phyloP scores from a whole-genome alignment of 92 coral and sea anemone genomes.

The Umimayanthus chanpuru region DNA sequence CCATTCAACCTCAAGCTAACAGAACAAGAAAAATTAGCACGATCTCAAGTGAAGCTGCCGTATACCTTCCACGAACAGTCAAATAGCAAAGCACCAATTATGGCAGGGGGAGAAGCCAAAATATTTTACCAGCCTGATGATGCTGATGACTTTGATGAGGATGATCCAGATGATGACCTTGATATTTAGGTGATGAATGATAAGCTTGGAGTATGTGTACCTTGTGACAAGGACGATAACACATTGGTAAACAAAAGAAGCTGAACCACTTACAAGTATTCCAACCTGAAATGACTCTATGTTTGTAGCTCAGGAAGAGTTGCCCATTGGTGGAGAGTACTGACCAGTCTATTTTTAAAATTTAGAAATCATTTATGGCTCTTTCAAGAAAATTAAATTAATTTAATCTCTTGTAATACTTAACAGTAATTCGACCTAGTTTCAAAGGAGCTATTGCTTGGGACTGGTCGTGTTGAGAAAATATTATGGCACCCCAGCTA shows the following conservation, averaged over 20 bases:
- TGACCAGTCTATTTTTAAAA: neutral
- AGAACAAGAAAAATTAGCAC: conserved; percentile 74
- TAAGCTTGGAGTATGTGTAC: too few relatives aligned
- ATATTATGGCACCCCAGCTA: too few relatives aligned
- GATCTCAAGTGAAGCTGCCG: conserved; percentile 87
- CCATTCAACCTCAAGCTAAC: conserved; percentile 87
- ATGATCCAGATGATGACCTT: conserved; percentile 99
- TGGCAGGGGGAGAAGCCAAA: conserved; percentile 66
- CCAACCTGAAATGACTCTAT: neutral
- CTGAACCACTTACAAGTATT: neutral
- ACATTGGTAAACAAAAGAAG: neutral
- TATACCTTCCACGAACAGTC: conserved; percentile 75
- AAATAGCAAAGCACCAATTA: conserved; percentile 30
- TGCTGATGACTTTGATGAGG: conserved; percentile 97
- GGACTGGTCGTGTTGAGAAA: too few relatives aligned
- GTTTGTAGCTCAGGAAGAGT: neutral
- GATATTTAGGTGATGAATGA: conserved; percentile 47
- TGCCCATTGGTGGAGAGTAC: neutral
- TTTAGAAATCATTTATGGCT: too few relatives aligned
- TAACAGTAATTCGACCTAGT: too few relatives aligned
- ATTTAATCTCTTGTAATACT: too few relatives aligned
- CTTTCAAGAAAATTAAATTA: neutral
- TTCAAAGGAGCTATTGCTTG: too few relatives aligned
- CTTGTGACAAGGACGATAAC: neutral
- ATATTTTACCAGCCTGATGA: conserved; percentile 96